phyloP scores from a whole-genome alignment of 2,113 vertebrate genomes.

The Otolemur garnettii region DNA sequence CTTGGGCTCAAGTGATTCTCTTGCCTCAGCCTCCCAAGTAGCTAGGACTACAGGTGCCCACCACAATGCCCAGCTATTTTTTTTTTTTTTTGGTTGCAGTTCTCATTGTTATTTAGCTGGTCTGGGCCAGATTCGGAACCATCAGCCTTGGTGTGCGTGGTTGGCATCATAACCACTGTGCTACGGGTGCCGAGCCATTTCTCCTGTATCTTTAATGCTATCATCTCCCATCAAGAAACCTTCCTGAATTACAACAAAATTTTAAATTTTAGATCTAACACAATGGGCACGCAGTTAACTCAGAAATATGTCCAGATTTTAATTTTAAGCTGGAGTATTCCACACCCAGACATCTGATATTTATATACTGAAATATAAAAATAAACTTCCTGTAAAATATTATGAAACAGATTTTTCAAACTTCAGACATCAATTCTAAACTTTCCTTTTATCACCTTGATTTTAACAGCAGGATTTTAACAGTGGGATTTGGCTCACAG shows the following conservation, averaged over 20 bases:
- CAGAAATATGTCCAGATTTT: constrained; percentile 42
- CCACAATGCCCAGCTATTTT: too few relatives aligned
- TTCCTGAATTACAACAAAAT: constrained; percentile 28
- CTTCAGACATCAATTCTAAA: constrained; percentile 47
- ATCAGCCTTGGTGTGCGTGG: too few relatives aligned
- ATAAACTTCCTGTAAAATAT: constrained; percentile 52
- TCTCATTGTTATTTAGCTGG: too few relatives aligned
- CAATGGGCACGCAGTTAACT: not conserved
- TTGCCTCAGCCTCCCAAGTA: too few relatives aligned
- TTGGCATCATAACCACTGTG: too few relatives aligned
- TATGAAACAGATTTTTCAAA: constrained; percentile 56
- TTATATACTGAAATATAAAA: constrained; percentile 44
- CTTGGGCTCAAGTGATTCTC: too few relatives aligned
- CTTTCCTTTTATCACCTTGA: constrained; percentile 67
- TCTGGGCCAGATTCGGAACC: too few relatives aligned
- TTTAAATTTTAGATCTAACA: constrained; percentile 29
- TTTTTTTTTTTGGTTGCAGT: too few relatives aligned
- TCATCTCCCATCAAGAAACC: not conserved
- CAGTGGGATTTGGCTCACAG: constrained; percentile 13
- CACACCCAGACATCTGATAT: constrained; percentile 23
- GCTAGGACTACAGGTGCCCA: too few relatives aligned
- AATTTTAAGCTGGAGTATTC: constrained; percentile 42
- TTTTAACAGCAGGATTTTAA: not conserved
- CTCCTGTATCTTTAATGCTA: not conserved
- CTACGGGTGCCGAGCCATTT: not conserved